Evolutionary conservation across 2,888 invertebrate species (phyloP).

Genomic region (Diaprepes abbreviatus): DNA sequence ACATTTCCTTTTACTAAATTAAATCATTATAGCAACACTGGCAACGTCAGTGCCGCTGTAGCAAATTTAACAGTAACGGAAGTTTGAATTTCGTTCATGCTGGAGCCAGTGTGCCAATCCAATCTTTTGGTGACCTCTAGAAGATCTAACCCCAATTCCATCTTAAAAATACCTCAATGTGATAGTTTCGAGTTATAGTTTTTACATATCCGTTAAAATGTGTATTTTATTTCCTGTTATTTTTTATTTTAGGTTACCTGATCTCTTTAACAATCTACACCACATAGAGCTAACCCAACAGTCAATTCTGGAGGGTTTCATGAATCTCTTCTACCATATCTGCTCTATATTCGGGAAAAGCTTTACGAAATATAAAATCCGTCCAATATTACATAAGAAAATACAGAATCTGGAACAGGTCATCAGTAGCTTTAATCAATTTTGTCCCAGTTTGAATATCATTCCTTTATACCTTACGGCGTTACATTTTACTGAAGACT

Average conservation of each 20-base stretch:
- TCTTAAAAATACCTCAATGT: too few species aligned
- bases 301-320: conserved; percentile 69
- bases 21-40: too few species aligned
- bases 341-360: conserved; percentile 77
- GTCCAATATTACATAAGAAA: conserved; percentile 72
- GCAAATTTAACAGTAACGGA: too few species aligned
- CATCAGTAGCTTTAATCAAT: conserved; percentile 72
- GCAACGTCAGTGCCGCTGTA: too few species aligned
- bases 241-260: conserved; percentile 69
- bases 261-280: conserved; percentile 71
- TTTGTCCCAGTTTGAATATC: conserved; percentile 71
- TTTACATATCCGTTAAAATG: too few species aligned
- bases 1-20: too few species aligned
- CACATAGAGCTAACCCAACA: conserved; percentile 71
- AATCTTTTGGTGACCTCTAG: too few species aligned
- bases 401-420: conserved; percentile 74
- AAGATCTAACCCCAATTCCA: too few species aligned
- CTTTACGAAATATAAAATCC: conserved; percentile 73
- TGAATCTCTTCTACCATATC: conserved; percentile 72
- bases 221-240: conserved; percentile 33
- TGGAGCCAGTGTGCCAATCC: too few species aligned
- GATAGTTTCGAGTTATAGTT: too few species aligned
- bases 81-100: too few species aligned
- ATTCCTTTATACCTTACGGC: conserved; percentile 76
- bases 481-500: conserved; percentile 70